Conservation (phyloP, 2,888 invertebrate species). For the Lasioglossum morio region DNA sequence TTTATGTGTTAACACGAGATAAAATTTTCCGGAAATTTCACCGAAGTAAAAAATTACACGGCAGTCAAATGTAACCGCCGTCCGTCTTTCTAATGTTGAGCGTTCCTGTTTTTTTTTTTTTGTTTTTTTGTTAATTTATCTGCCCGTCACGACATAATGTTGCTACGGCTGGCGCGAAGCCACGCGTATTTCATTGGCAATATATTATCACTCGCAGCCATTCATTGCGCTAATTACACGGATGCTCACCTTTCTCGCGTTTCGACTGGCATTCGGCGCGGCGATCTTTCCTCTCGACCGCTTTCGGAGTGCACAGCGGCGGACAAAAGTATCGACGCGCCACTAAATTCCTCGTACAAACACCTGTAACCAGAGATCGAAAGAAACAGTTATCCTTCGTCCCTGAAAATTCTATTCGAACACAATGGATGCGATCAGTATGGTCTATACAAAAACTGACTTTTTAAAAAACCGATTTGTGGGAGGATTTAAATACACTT, state of each 20-base stretch:
- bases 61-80: conserved; percentile 19
- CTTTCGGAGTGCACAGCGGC: no score
- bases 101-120: conserved; percentile 1
- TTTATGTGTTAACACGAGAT: neutral
- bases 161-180: conserved; percentile 29
- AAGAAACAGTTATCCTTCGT: no score
- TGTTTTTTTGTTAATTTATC: conserved; percentile 40
- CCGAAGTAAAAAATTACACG: conserved; percentile 38
- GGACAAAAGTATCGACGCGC: no score
- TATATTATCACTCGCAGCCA: conserved; percentile 39
- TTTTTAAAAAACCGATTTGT: no score
- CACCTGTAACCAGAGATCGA: no score
- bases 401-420: no score
- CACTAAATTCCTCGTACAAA: no score
- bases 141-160: conserved; percentile 24
- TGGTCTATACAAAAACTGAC: no score
- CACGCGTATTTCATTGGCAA: conserved; percentile 36
- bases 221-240: conserved; percentile 46
- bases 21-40: conserved; percentile 20
- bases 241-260: conserved; percentile 7
- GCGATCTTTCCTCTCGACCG: neutral
- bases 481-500: no score
- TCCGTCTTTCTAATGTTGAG: conserved; percentile 23
- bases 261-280: neutral
- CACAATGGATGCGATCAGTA: no score